phyloP scores from a whole-genome alignment of 2,113 vertebrate species.

The Dipodomys stephensi region DNA sequence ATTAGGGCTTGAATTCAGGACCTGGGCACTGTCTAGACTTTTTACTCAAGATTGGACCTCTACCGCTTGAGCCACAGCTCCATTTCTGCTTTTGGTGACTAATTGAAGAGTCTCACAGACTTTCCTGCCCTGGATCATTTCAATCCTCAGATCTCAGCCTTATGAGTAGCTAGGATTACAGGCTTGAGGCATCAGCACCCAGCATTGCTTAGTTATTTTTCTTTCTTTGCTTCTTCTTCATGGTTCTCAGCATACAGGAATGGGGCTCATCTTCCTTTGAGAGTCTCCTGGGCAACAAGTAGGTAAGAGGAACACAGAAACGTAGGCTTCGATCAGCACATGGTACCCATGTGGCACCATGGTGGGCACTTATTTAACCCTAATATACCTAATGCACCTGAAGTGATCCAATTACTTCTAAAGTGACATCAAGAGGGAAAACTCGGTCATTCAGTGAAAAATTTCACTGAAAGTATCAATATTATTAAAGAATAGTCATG shows the following conservation, averaged over 20 bases:
- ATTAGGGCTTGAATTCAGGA: too few relatives aligned
- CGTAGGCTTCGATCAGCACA: background rate
- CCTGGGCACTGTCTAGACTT: too few relatives aligned
- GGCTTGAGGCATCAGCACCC: too few relatives aligned
- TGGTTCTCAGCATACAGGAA: background rate
- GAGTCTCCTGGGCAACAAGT: background rate
- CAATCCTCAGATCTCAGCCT: too few relatives aligned
- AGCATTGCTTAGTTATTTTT: background rate
- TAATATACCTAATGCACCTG: background rate
- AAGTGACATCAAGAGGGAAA: constrained; percentile 32
- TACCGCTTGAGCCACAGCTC: too few relatives aligned
- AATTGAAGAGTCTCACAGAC: too few relatives aligned
- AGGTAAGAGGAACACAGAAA: background rate
- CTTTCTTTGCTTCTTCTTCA: background rate
- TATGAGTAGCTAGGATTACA: too few relatives aligned
- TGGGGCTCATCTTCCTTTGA: background rate
- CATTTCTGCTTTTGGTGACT: too few relatives aligned
- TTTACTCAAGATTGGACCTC: too few relatives aligned
- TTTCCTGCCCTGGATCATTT: too few relatives aligned
- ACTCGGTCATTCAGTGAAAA: constrained; percentile 41
- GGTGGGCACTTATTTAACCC: background rate
- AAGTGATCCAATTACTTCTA: background rate
- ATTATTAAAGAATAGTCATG: constrained; percentile 38
- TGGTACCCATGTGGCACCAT: background rate
- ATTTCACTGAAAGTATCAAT: background rate